phyloP scores from a whole-genome alignment of 1,140 invertebrate species.

The Platyscapa corneri region DNA sequence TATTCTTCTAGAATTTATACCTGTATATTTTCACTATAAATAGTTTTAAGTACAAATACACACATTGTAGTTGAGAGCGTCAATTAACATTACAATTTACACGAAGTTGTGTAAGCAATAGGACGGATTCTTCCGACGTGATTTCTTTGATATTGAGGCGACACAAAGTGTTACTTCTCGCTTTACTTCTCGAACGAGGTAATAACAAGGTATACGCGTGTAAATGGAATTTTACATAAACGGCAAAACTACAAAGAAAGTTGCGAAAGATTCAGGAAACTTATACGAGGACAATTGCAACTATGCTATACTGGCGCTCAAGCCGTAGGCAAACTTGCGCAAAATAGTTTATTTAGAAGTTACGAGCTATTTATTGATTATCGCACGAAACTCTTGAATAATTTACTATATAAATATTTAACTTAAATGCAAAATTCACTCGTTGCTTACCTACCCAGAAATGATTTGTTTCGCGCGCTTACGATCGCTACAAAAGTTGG shows the following conservation, averaged over 20 bases:
- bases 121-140: not conserved
- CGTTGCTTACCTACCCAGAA: no score
- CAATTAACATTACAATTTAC: conserved; percentile 1
- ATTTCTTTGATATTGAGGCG: not conserved
- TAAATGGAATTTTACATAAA: not conserved
- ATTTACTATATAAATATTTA: no score
- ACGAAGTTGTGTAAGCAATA: not conserved
- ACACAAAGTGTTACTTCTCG: not conserved
- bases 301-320: not conserved
- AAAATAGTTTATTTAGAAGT: no score
- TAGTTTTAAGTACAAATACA: not conserved
- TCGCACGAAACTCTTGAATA: no score
- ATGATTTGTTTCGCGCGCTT: no score
- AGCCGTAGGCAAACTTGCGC: no score
- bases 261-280: not conserved
- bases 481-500: no score
- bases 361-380: no score
- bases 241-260: not conserved
- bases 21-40: not conserved
- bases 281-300: not conserved
- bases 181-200: no score
- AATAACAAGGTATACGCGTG: no score
- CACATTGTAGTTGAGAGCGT: not conserved
- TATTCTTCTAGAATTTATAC: not conserved
- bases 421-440: no score